These are phyloP conservation scores for Chelmon rostratus DNA, from an alignment of 2,797 vertebrate genomes.

Conservation along the genomic window DNA sequence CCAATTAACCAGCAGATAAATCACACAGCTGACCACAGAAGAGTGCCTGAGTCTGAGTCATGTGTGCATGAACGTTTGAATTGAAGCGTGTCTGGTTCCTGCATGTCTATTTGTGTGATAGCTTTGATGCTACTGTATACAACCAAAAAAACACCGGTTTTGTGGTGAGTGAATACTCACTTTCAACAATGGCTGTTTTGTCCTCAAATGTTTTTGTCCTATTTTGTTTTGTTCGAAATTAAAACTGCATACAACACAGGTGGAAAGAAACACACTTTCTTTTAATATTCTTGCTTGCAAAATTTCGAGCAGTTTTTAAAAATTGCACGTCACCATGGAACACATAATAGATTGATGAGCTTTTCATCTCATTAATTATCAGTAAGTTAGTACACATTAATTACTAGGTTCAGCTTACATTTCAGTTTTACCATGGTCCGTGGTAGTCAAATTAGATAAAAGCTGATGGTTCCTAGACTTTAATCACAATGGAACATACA, in stretches of 20 bases:
- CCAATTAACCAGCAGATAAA: slow-evolving; percentile 77
- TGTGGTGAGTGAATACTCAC: not conserved
- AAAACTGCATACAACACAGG: not conserved
- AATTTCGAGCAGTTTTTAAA: not conserved
- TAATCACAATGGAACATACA: slow-evolving; percentile 10
- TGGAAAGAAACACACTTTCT: not conserved
- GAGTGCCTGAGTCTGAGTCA: slow-evolving; percentile 10
- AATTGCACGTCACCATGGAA: not conserved
- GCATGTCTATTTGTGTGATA: not conserved
- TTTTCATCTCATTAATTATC: not conserved
- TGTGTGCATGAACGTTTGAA: slow-evolving; percentile 15
- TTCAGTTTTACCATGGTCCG: not conserved
- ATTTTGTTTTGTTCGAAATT: not conserved
- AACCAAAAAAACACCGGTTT: not conserved
- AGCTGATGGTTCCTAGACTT: not conserved
- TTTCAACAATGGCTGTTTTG: not conserved
- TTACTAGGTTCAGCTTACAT: not conserved
- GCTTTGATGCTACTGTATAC: not conserved
- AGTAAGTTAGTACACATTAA: not conserved
- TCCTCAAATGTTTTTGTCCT: not conserved
- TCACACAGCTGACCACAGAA: slow-evolving; percentile 53
- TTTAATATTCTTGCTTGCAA: not conserved
- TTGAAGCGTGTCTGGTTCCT: not conserved
- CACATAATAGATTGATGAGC: no score
- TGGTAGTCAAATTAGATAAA: not conserved